Conservation (phyloP, 2,797 vertebrate species). For the Rhinella marina region DNA sequence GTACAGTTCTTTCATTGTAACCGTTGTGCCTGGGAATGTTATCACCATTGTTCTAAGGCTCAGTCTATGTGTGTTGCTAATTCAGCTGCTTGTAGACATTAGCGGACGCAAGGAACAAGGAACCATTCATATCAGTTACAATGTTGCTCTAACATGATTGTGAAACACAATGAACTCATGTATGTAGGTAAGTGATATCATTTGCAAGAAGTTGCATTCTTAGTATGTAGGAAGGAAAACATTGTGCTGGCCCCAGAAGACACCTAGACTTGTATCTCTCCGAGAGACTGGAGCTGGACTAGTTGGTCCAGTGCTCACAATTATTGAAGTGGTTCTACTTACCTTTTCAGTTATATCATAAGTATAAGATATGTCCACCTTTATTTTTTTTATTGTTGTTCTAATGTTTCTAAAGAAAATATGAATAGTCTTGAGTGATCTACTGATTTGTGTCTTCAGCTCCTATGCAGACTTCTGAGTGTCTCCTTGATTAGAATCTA, state of each 20-base stretch:
- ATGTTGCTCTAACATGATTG: slow-evolving; percentile 46
- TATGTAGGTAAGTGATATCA: slow-evolving; percentile 24
- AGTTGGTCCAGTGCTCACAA: background rate
- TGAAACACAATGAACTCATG: slow-evolving; percentile 35
- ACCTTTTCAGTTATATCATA: too few species aligned
- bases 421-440: too few species aligned
- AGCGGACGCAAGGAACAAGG: slow-evolving; percentile 42
- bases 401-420: too few species aligned
- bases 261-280: background rate
- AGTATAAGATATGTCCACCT: too few species aligned
- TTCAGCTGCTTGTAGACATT: slow-evolving; percentile 47
- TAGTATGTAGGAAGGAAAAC: slow-evolving; percentile 22
- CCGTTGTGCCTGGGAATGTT: slow-evolving; percentile 56
- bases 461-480: too few species aligned
- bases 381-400: too few species aligned
- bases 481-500: too few species aligned
- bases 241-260: background rate
- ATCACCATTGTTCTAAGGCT: slow-evolving; percentile 47
- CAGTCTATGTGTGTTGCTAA: slow-evolving; percentile 39
- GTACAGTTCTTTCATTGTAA: slow-evolving; percentile 45
- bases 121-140: slow-evolving; percentile 49
- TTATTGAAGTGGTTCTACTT: too few species aligned
- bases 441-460: too few species aligned
- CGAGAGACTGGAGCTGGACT: background rate
- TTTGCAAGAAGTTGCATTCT: slow-evolving; percentile 10